Percentiles rank a stretch among this genome's conserved stretches.
phyloP scores from a whole-genome alignment of 2,113 vertebrate genomes.

The Bombycilla garrulus region DNA sequence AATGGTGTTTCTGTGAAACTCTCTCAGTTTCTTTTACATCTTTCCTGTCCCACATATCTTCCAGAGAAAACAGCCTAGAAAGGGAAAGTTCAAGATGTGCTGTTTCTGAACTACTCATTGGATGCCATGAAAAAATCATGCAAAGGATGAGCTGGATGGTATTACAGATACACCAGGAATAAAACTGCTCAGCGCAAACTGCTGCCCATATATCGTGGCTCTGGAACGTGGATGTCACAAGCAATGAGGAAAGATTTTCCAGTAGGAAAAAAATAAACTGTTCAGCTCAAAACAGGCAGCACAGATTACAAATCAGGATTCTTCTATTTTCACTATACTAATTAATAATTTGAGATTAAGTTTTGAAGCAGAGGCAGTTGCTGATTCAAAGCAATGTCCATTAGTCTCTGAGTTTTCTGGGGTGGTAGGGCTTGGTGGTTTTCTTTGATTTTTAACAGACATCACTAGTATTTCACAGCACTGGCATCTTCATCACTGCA shows the following conservation, averaged over 20 bases:
- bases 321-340: background rate
- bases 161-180: background rate
- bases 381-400: background rate
- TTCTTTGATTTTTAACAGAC: background rate
- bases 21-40: background rate
- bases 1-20: background rate
- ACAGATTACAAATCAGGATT: background rate
- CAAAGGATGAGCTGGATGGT: background rate
- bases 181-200: background rate
- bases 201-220: background rate
- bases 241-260: background rate
- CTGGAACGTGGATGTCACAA: background rate
- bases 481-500: background rate
- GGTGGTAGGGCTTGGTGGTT: background rate
- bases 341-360: background rate
- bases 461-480: background rate
- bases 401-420: background rate
- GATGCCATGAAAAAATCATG: background rate
- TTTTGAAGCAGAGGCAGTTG: background rate
- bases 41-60: background rate
- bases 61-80: background rate
- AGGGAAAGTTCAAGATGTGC: background rate
- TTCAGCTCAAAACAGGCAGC: background rate
- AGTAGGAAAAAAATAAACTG: background rate
- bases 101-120: background rate